Conservation (phyloP, 2,888 invertebrate genomes). For the Apotomis capreana region DNA sequence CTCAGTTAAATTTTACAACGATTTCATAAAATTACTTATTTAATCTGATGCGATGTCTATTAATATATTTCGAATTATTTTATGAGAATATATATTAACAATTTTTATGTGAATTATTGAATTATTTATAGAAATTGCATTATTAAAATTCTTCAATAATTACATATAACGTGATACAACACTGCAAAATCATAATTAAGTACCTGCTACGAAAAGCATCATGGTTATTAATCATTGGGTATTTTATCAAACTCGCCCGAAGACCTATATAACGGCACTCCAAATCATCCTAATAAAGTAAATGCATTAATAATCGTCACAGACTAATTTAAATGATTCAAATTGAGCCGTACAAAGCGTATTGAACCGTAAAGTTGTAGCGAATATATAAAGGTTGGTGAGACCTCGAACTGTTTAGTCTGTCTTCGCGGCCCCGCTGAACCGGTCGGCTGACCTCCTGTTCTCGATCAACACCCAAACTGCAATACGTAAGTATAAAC, state of each 20-base stretch:
- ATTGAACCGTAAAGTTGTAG: conserved; percentile 56
- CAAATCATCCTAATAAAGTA: conserved; percentile 5
- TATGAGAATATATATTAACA: no score
- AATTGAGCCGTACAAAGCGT: conserved; percentile 23
- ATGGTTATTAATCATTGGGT: background rate
- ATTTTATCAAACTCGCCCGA: background rate
- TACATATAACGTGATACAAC: no score
- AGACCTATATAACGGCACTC: conserved; percentile 7
- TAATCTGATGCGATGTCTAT: no score
- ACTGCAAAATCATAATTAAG: background rate
- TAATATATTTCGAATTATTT: no score
- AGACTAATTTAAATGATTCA: conserved; percentile 20
- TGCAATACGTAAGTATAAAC: conserved; percentile 58
- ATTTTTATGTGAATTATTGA: no score
- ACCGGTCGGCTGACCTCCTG: conserved; percentile 62
- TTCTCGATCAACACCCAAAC: conserved; percentile 36
- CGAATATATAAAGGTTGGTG: conserved; percentile 70
- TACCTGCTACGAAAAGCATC: background rate
- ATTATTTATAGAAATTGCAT: background rate
- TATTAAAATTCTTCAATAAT: background rate
- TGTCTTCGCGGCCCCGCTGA: conserved; percentile 63
- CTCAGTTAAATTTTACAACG: no score
- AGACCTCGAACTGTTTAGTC: conserved; percentile 77
- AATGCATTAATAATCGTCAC: conserved; percentile 4
- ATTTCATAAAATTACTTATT: no score